Conservation (phyloP, 2,797 vertebrate genomes). For the Coilia nasus region DNA sequence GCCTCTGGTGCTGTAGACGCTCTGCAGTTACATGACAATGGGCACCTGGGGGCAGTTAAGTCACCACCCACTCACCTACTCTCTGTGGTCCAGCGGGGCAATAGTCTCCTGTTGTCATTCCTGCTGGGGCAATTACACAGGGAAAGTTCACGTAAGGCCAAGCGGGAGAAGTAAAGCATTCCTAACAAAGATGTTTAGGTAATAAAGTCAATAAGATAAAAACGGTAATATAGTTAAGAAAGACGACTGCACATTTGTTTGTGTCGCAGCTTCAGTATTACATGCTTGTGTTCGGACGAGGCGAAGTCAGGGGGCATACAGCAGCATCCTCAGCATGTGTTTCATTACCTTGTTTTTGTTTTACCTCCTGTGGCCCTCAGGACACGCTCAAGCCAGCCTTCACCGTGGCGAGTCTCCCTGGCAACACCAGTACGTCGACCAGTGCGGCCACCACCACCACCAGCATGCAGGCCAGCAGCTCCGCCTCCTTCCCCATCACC, state of each 20-base stretch:
- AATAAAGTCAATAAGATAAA: no score
- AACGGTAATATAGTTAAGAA: no score
- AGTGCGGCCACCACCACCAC: conserved; percentile 93
- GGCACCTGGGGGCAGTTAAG: not conserved
- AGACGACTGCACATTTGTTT: no score
- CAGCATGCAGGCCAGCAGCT: conserved; percentile 97
- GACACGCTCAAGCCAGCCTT: conserved; percentile 93
- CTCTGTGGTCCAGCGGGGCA: not conserved
- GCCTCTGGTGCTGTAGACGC: not conserved
- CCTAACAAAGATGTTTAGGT: not conserved
- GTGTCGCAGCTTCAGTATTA: no score
- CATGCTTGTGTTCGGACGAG: not conserved
- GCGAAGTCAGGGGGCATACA: not conserved
- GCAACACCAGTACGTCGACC: conserved; percentile 87
- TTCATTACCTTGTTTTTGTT: not conserved
- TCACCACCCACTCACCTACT: not conserved
- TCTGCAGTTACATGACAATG: not conserved
- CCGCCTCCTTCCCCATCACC: conserved; percentile 95
- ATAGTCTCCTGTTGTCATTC: not conserved
- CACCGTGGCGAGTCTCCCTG: conserved; percentile 92
- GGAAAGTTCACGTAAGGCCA: not conserved
- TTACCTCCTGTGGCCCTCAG: conserved; percentile 67
- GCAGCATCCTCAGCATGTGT: not conserved
- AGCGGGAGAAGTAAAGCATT: not conserved
- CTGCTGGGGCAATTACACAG: not conserved